Conservation (phyloP, 2,888 invertebrate genomes). For the Cinara cedri region DNA sequence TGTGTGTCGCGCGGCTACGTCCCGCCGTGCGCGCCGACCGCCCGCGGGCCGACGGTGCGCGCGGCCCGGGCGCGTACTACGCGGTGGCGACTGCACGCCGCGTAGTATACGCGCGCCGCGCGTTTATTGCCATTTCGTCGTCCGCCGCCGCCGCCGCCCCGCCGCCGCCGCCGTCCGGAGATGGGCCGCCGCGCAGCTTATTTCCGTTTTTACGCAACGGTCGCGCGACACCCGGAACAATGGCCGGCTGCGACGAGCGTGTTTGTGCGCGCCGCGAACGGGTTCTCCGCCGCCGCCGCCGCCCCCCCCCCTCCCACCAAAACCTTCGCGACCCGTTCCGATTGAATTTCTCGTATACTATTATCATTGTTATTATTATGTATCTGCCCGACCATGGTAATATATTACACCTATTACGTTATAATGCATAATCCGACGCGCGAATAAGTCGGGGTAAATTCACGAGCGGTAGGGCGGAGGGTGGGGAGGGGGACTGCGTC, state of each 20-base stretch:
- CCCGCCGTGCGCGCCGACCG: background rate
- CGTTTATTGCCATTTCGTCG: constrained; percentile 32
- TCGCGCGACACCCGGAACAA: constrained; percentile 26
- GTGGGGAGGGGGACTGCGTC: too few species aligned
- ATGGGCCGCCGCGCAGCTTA: constrained; percentile 37
- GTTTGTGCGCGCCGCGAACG: background rate
- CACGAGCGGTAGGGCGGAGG: too few species aligned
- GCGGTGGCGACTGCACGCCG: background rate
- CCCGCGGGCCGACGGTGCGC: background rate
- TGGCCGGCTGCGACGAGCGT: background rate
- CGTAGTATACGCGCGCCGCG: background rate
- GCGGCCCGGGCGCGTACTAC: background rate
- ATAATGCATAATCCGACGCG: too few species aligned
- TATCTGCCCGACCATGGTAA: too few species aligned
- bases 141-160: background rate
- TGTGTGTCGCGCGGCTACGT: background rate
- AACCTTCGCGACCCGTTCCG: too few species aligned
- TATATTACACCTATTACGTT: too few species aligned
- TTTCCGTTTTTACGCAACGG: constrained; percentile 40
- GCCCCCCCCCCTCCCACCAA: too few species aligned
- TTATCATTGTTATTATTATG: too few species aligned
- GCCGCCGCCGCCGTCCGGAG: constrained; percentile 20
- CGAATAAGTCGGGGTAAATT: too few species aligned
- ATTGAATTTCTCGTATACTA: too few species aligned
- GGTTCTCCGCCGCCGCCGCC: background rate